phyloP scores from a whole-genome alignment of 2,888 invertebrate genomes.

The Merodon equestris region DNA sequence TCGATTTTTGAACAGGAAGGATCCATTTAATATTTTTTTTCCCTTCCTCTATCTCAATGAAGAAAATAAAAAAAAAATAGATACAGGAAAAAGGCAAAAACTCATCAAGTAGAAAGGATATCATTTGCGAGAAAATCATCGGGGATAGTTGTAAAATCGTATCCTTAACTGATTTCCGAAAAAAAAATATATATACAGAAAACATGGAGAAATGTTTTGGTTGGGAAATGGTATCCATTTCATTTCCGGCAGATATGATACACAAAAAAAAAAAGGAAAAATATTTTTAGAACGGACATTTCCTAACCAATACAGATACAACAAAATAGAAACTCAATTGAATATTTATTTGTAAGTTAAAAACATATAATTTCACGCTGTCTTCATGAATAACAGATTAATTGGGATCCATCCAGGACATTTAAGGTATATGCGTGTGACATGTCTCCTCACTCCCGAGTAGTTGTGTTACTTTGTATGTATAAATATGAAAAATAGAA shows the following conservation, averaged over 20 bases:
- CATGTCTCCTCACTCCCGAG: constrained; percentile 39
- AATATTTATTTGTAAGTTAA: constrained; percentile 67
- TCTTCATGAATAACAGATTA: constrained; percentile 76
- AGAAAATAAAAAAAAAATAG: too few relatives aligned
- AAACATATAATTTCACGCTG: constrained; percentile 72
- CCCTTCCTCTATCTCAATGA: constrained; percentile 3
- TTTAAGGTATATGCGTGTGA: constrained; percentile 78
- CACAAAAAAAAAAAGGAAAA: background rate
- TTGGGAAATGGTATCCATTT: constrained; percentile 19
- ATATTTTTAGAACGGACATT: background rate
- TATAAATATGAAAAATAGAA: constrained; percentile 5
- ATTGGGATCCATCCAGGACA: constrained; percentile 80
- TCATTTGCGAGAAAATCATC: constrained; percentile 45
- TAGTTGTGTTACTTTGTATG: constrained; percentile 42
- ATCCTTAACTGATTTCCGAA: background rate
- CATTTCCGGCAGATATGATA: background rate
- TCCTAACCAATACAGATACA: background rate
- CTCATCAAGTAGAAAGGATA: constrained; percentile 60
- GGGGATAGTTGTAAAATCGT: constrained; percentile 10
- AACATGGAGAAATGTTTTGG: constrained; percentile 12
- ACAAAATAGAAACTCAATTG: constrained; percentile 39
- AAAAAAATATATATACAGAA: background rate
- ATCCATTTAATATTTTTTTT: constrained; percentile 22
- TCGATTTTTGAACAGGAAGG: constrained; percentile 37
- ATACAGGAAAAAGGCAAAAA: constrained; percentile 32